phyloP scores from a whole-genome alignment of 1,140 invertebrate species.

The Araneus ventricosus region DNA sequence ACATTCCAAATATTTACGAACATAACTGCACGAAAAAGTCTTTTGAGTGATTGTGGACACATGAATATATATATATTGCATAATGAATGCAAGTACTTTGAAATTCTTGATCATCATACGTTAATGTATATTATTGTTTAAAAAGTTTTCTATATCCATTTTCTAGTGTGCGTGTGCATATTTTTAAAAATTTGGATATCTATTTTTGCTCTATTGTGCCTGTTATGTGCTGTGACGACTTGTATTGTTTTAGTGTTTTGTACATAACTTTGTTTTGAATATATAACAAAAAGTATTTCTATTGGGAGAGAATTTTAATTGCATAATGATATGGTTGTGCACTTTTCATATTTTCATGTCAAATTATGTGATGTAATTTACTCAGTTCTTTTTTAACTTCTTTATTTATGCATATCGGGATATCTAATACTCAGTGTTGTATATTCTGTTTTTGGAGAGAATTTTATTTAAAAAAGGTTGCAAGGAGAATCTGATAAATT shows the following conservation, averaged over 20 bases:
- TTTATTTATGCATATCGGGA: slow-evolving; percentile 8
- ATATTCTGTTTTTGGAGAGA: not conserved
- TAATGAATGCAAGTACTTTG: slow-evolving; percentile 28
- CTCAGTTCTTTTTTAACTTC: not conserved
- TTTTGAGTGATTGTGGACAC: not conserved
- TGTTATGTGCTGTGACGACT: not conserved
- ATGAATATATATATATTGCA: not conserved
- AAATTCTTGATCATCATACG: not conserved
- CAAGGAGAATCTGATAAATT: slow-evolving; percentile 16
- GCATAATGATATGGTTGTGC: slow-evolving; percentile 24
- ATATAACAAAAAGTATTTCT: not conserved
- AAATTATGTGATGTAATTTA: not conserved
- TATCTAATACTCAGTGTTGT: slow-evolving; percentile 3
- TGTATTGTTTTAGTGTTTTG: slow-evolving; percentile 11
- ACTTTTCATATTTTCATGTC: slow-evolving; percentile 14
- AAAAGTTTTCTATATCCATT: slow-evolving; percentile 23
- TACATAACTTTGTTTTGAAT: slow-evolving; percentile 20
- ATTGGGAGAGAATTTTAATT: slow-evolving; percentile 15
- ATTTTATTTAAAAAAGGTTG: not conserved
- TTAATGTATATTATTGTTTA: slow-evolving; percentile 16
- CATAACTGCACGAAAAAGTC: not conserved
- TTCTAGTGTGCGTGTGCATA: slow-evolving; percentile 24
- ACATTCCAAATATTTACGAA: slow-evolving; percentile 26
- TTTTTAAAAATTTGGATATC: slow-evolving; percentile 9
- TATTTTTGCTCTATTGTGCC: slow-evolving; percentile 38